Conservation (phyloP, 2,113 vertebrate species). For the Cyprinodon brontotheroides region DNA sequence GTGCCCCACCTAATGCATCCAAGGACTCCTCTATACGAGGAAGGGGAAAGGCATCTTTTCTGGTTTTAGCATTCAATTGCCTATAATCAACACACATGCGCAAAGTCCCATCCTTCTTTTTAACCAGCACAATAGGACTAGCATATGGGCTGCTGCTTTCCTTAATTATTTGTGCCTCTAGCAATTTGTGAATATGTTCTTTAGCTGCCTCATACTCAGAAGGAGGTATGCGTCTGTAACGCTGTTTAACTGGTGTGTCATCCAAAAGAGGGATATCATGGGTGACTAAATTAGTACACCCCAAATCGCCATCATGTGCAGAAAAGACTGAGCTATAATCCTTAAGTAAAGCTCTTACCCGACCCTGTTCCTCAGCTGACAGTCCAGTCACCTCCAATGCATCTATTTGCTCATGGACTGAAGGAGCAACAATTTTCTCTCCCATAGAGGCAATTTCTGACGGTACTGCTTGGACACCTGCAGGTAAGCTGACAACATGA, state of each 20-base stretch:
- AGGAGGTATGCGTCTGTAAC: neutral
- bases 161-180: neutral
- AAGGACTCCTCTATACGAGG: too few relatives aligned
- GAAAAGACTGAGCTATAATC: neutral
- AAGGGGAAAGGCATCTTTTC: neutral
- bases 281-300: neutral
- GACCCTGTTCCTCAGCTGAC: neutral
- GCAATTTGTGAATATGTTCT: slow-evolving; percentile 1
- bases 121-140: neutral
- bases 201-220: neutral
- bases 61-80: neutral
- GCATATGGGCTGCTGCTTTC: too few relatives aligned
- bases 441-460: neutral
- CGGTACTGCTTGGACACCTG: neutral
- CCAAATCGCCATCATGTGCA: neutral
- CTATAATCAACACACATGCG: neutral
- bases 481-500: neutral
- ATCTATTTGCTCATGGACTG: neutral
- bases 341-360: neutral
- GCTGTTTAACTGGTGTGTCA: neutral
- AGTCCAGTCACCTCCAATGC: neutral
- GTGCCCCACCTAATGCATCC: too few relatives aligned
- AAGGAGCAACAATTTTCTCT: accelerated
- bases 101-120: neutral
- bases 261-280: neutral